Base-by-base conservation (phyloP, 2,113 vertebrate genomes). In the Tamias sibiricus region DNA sequence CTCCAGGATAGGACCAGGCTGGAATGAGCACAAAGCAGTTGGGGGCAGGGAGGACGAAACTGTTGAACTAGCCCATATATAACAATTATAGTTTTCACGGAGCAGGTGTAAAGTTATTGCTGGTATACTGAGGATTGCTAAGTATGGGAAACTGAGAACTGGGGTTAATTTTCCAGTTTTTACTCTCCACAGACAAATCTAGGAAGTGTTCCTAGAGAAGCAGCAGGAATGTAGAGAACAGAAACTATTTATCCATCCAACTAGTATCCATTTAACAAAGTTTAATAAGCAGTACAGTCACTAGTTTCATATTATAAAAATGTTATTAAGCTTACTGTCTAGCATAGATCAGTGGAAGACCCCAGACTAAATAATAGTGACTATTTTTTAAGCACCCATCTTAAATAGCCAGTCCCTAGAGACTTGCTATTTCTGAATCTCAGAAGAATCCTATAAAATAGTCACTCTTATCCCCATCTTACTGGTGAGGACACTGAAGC, bases 371-470 rank as follows among this genome's bases (percentile, higher is more conserved):
- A 64, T 6, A 37, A 20, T 7, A 44, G 42, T 24, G 24, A 40
- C 54, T 44, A 22, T 17, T n/a, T 40, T 69, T 69, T 59, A 92
- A 89, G n/a, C 47, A 71, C 17, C 19, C 28, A 82, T 57, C n/a
- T 57, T 64, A 49, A 49, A 49, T 49, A 12, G 37, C 44, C 47
- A 20, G n/a, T 47, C 68, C 68, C 68, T 77, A 87, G 64, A 88
- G 62, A 87, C 52, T n/a, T 28, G 52, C 17, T 40, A 84, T 95
- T 96, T 94, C 81, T 76, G 40, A 64, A 37, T 90, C 85, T 96
- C 37, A 66, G 57, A 83, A 94, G 75, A 94, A 37, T 68, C 57
- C 62, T 59, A 30, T 35, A 47, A 74, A n/a, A 32, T 4, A 8
- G 89, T 8, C 28, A 47, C 2, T 52, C 8, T 71, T 8, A 35